phyloP scores from a whole-genome alignment of 1,140 invertebrate genomes.

The Drosophila ogumai region DNA sequence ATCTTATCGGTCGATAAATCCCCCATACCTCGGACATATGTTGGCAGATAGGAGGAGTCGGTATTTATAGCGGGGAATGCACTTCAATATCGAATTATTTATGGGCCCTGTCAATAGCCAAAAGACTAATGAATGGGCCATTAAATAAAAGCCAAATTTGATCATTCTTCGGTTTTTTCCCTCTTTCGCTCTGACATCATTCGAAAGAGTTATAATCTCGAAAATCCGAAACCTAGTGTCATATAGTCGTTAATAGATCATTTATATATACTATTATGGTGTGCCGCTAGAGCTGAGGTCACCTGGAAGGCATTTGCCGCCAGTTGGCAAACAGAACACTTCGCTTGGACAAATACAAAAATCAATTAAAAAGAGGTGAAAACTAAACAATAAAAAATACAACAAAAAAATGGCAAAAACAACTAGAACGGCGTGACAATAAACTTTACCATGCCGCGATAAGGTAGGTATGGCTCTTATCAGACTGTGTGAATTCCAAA shows the following conservation, averaged over 20 bases:
- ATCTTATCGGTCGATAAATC: constrained; percentile 44
- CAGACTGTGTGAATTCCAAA: constrained; percentile 34
- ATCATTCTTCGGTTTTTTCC: constrained; percentile 5
- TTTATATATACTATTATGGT: constrained; percentile 18
- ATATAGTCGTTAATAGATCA: constrained; percentile 37
- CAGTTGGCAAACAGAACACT: constrained; percentile 62
- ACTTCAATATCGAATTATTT: constrained; percentile 32
- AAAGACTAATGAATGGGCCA: constrained; percentile 28
- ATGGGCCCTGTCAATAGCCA: constrained; percentile 19
- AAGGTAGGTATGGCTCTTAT: constrained; percentile 53
- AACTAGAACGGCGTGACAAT: constrained; percentile 53
- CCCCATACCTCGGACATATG: constrained; percentile 41
- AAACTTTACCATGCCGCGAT: constrained; percentile 75
- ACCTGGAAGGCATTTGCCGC: constrained; percentile 62
- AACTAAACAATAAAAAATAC: constrained; percentile 69
- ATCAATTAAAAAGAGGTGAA: constrained; percentile 81
- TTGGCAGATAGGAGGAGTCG: constrained; percentile 13
- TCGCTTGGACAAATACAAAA: constrained; percentile 56
- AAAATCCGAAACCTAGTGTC: constrained; percentile 15
- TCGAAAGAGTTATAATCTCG: constrained; percentile 22
- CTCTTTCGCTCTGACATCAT: constrained; percentile 43
- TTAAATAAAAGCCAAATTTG: constrained; percentile 17
- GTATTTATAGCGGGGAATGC: constrained; percentile 25
- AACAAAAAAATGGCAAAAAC: constrained; percentile 33
- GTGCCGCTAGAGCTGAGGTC: constrained; percentile 54